Evolutionary conservation across 2,888 invertebrate species (phyloP).

Genomic region (Seladonia tumulorum): DNA sequence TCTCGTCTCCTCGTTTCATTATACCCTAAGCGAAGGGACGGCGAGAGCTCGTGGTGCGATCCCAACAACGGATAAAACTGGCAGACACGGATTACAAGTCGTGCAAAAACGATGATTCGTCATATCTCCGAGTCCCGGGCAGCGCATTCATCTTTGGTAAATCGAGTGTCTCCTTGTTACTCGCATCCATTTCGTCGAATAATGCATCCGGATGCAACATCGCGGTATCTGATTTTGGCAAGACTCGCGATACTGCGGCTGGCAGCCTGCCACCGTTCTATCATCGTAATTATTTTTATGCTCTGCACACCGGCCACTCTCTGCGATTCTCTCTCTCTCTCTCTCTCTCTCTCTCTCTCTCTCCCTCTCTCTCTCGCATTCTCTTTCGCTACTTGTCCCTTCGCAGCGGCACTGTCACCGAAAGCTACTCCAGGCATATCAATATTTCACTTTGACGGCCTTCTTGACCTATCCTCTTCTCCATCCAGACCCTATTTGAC

Average conservation of each 20-base stretch:
- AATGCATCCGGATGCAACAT: conserved; percentile 78
- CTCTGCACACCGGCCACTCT: conserved; percentile 27
- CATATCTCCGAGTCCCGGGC: conserved; percentile 30
- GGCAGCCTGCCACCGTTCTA: conserved; percentile 78
- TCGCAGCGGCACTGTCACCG: conserved; percentile 26
- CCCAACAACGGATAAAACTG: conserved; percentile 37
- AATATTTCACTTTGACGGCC: conserved; percentile 49
- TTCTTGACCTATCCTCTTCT: conserved; percentile 31
- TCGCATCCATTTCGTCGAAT: conserved; percentile 63
- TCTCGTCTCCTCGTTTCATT: conserved; percentile 38
- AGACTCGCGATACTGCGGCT: conserved; percentile 59
- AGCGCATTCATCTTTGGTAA: conserved; percentile 52
- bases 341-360: background rate
- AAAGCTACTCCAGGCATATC: conserved; percentile 47
- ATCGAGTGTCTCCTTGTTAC: conserved; percentile 37
- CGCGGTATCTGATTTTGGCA: conserved; percentile 79
- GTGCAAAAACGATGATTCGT: conserved; percentile 50
- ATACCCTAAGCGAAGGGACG: conserved; percentile 12
- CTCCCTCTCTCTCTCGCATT: background rate
- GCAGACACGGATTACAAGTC: conserved; percentile 38
- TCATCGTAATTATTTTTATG: conserved; percentile 80
- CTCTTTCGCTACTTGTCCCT: background rate
- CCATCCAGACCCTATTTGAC: conserved; percentile 16
- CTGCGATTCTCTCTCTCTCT: background rate
- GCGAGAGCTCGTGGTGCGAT: background rate